Evolutionary conservation across 2,113 vertebrate species (phyloP).

Genomic region (Nesogale talazaci): DNA sequence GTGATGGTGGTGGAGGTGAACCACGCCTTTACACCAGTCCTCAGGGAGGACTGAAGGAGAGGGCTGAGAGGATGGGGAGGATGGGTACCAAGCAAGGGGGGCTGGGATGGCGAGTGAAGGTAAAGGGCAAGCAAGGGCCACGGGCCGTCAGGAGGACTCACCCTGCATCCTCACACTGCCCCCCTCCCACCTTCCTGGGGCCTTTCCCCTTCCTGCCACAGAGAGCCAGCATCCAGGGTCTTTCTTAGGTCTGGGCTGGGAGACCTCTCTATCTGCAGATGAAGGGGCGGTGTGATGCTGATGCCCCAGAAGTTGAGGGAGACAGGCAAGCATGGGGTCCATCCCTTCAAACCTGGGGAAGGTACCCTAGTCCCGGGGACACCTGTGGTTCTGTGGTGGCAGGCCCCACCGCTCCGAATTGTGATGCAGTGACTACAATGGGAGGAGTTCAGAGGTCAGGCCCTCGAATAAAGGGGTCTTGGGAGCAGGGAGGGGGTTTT

Average conservation of each 20-base stretch:
- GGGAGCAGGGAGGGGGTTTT: neutral
- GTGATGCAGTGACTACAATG: neutral
- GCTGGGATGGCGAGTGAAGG: neutral
- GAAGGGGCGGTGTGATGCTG: neutral
- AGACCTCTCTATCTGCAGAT: neutral
- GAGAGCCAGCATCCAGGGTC: neutral
- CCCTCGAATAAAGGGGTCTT: neutral
- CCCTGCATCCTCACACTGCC: neutral
- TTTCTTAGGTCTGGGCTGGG: neutral
- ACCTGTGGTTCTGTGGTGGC: neutral
- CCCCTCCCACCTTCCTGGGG: neutral
- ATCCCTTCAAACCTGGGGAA: neutral
- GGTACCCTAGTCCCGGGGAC: too few species aligned
- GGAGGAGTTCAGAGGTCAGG: neutral
- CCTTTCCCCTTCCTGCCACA: neutral
- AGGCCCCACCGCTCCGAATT: neutral
- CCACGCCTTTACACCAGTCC: slow-evolving; percentile 37
- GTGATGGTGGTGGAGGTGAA: neutral
- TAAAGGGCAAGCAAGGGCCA: neutral
- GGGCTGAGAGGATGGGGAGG: slow-evolving; percentile 66
- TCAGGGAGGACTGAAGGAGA: slow-evolving; percentile 44
- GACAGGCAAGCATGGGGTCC: too few species aligned
- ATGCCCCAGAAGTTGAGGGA: neutral
- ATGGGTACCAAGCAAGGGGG: slow-evolving; percentile 73
- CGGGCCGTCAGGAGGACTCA: too few species aligned